Conservation (phyloP, 2,888 invertebrate species). For the Xestia ashworthii region DNA sequence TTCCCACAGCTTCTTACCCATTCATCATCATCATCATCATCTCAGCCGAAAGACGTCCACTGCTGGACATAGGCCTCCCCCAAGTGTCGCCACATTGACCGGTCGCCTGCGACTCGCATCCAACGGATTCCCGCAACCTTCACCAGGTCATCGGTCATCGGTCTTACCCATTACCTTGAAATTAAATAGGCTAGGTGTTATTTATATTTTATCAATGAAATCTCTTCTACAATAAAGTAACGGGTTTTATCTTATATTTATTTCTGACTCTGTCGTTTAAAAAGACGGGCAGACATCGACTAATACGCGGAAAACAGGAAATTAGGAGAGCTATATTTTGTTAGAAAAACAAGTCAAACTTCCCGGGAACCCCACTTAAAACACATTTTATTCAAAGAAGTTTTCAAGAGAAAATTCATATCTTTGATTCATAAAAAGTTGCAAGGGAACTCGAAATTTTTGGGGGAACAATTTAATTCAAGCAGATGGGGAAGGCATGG, state of each 20-base stretch:
- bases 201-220: background rate
- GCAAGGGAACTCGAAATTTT: slow-evolving; percentile 20
- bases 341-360: slow-evolving; percentile 49
- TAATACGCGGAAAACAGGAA: slow-evolving; percentile 32
- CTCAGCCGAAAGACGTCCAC: too few species aligned
- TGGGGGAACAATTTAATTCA: slow-evolving; percentile 43
- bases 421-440: slow-evolving; percentile 53
- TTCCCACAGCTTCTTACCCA: background rate
- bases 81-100: too few species aligned
- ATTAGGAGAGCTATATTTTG: slow-evolving; percentile 41
- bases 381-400: slow-evolving; percentile 55
- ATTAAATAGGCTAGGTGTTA: background rate
- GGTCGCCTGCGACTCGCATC: too few species aligned
- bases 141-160: too few species aligned
- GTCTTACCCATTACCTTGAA: background rate
- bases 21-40: too few species aligned
- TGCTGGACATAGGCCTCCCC: too few species aligned
- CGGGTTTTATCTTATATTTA: background rate
- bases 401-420: slow-evolving; percentile 46
- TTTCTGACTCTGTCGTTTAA: background rate
- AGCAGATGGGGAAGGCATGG: slow-evolving; percentile 17
- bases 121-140: too few species aligned
- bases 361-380: slow-evolving; percentile 42
- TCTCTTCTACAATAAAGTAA: background rate
- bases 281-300: background rate